Conservation (phyloP, 2,797 vertebrate species). For the Myiothlypis chrysogaster region DNA sequence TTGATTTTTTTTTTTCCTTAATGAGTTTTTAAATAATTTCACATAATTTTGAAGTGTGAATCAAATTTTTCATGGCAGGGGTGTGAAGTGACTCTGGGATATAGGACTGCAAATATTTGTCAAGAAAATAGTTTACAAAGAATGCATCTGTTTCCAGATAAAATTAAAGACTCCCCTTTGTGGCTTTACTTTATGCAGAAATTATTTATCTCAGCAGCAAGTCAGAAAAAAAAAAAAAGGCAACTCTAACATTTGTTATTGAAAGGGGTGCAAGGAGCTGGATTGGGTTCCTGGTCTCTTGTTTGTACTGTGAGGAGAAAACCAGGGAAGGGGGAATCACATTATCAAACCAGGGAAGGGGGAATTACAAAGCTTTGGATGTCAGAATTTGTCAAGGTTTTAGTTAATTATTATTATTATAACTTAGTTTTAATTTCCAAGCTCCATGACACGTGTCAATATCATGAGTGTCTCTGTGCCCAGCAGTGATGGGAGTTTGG, state of each 20-base stretch:
- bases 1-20: neutral
- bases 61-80: neutral
- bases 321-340: neutral
- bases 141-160: neutral
- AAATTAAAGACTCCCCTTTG: neutral
- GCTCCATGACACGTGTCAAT: neutral
- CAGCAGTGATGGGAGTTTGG: neutral
- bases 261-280: neutral
- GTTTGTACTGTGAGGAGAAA: neutral
- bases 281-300: neutral
- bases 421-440: rapidly evolving
- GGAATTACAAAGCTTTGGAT: neutral
- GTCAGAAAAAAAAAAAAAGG: neutral
- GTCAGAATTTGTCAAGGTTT: neutral
- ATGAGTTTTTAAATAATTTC: neutral
- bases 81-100: neutral
- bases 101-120: neutral
- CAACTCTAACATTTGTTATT: neutral
- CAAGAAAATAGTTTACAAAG: neutral
- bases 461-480: neutral
- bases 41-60: neutral
- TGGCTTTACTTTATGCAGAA: neutral
- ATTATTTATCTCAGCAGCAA: neutral
- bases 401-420: neutral
- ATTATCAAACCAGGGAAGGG: neutral